A percentile compares a stretch with the other conserved stretches of the same genome.
phyloP scores from a whole-genome alignment of 2,797 vertebrate genomes.

The Melopsittacus undulatus region DNA sequence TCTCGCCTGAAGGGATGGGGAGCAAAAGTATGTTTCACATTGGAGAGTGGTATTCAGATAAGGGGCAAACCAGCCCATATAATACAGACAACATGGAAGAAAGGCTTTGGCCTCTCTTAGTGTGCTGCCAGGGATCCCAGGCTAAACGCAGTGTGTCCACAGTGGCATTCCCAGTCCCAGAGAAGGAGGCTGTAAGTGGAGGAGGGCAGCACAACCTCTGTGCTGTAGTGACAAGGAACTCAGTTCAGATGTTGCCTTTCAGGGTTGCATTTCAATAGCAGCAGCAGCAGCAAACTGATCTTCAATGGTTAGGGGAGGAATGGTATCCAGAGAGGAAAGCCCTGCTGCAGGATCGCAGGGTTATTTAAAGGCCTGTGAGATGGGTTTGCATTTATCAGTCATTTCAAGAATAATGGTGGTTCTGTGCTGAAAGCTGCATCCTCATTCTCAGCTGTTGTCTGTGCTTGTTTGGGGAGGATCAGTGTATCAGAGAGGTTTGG shows the following conservation, averaged over 20 bases:
- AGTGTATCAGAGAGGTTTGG: conserved; percentile 7
- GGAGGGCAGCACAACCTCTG: neutral
- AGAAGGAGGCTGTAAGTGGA: neutral
- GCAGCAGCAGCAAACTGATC: neutral
- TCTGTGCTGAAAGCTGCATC: neutral
- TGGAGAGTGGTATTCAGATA: neutral
- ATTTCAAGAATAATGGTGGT: neutral
- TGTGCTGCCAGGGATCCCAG: neutral
- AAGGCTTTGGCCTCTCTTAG: neutral
- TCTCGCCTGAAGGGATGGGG: neutral
- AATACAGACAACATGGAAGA: neutral
- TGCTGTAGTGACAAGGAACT: neutral
- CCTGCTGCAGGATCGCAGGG: neutral
- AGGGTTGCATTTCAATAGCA: neutral
- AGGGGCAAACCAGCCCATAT: neutral
- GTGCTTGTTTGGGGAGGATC: neutral
- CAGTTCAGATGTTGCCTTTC: neutral
- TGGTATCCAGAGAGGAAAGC: accelerated
- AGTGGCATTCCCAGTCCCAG: neutral
- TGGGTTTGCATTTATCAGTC: conserved; percentile 3
- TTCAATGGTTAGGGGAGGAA: neutral
- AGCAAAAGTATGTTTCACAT: neutral
- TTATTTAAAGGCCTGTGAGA: neutral
- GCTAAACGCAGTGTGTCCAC: neutral
- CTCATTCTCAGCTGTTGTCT: conserved; percentile 71